phyloP scores from a whole-genome alignment of 2,113 vertebrate species.

The Oreochromis tanganicae region DNA sequence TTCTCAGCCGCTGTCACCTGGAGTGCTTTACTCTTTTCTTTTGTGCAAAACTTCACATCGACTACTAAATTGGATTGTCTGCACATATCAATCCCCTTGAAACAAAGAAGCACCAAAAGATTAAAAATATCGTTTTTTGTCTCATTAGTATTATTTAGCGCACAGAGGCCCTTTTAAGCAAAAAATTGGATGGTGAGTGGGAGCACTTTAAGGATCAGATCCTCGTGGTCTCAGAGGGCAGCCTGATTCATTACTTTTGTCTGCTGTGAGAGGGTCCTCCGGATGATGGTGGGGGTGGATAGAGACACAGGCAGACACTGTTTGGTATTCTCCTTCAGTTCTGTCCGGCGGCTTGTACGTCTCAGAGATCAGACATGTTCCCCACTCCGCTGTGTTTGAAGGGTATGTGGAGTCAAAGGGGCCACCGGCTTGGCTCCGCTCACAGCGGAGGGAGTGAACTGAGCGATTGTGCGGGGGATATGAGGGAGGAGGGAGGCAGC shows the following conservation, averaged over 20 bases:
- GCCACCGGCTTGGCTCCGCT: constrained; percentile 14
- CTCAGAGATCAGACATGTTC: constrained; percentile 23
- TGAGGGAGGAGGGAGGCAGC: background rate
- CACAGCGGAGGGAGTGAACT: constrained; percentile 8
- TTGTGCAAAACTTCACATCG: background rate
- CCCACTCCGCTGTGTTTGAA: background rate
- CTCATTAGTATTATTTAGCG: constrained; percentile 36
- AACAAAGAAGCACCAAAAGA: background rate
- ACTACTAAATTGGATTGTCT: background rate
- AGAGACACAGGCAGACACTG: constrained; percentile 43
- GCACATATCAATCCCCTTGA: background rate
- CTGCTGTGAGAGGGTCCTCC: constrained; percentile 19
- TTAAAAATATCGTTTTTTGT: background rate
- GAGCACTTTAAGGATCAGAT: constrained; percentile 41
- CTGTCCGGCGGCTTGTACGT: constrained; percentile 6
- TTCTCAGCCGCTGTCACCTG: background rate
- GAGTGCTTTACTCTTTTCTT: background rate
- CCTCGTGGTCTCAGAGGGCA: constrained; percentile 24
- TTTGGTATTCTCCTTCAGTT: constrained; percentile 56
- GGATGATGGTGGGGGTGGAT: background rate
- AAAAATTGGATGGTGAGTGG: constrained; percentile 6
- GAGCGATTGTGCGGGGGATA: constrained; percentile 29
- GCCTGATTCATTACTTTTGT: constrained; percentile 60
- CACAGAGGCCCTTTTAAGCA: background rate
- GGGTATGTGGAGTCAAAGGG: constrained; percentile 30